These are phyloP conservation scores for Pollicipes pollicipes DNA, from an alignment of 1,140 invertebrate genomes.

Conservation along the genomic window DNA sequence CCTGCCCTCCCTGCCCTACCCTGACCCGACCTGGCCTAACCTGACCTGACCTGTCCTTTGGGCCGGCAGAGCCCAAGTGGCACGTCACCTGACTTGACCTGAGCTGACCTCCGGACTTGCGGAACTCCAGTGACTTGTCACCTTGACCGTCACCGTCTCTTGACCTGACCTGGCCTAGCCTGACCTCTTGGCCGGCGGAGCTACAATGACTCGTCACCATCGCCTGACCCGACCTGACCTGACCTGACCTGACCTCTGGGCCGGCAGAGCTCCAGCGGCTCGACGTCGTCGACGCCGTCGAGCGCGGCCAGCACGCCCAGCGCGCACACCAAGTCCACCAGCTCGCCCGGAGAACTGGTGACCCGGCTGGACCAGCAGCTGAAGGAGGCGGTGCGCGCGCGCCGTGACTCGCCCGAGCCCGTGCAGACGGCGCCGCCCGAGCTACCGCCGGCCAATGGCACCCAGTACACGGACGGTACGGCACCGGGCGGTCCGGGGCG, in stretches of 20 bases:
- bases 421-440: too few relatives aligned
- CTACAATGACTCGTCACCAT: background rate
- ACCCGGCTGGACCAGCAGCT: background rate
- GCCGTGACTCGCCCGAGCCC: background rate
- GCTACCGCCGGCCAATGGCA: background rate
- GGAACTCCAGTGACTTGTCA: background rate
- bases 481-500: too few relatives aligned
- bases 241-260: background rate
- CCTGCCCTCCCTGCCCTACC: too few relatives aligned
- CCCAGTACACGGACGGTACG: background rate
- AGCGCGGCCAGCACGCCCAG: background rate
- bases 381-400: background rate
- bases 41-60: too few relatives aligned
- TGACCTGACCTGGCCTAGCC: too few relatives aligned
- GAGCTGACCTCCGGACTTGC: background rate
- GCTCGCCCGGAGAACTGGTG: background rate
- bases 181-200: background rate
- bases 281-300: background rate
- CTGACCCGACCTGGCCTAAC: too few relatives aligned
- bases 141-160: too few relatives aligned
- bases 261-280: background rate
- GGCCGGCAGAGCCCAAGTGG: too few relatives aligned
- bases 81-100: too few relatives aligned
- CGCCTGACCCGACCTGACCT: too few relatives aligned
- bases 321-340: background rate